phyloP scores from a whole-genome alignment of 2,888 invertebrate species.

The Sphecodes monilicornis region DNA sequence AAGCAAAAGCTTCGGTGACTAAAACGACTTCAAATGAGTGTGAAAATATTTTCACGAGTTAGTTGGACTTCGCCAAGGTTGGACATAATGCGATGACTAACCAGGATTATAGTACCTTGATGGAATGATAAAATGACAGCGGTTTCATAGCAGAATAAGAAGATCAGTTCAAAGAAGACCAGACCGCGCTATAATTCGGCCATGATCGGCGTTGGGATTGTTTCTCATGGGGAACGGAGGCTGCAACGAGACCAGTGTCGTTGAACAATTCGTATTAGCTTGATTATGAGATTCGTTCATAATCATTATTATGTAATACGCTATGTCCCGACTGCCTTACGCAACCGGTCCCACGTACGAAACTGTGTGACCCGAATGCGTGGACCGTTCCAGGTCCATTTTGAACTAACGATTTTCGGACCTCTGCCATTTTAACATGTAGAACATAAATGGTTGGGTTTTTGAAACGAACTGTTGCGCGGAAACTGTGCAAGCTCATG shows the following conservation, averaged over 20 bases:
- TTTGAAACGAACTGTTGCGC: background rate
- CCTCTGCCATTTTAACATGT: background rate
- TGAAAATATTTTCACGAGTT: background rate
- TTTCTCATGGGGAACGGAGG: constrained; percentile 46
- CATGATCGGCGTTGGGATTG: constrained; percentile 15
- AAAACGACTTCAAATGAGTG: background rate
- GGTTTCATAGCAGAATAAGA: background rate
- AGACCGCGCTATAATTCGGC: background rate
- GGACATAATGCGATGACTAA: background rate
- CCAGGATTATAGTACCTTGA: background rate
- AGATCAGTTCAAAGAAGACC: background rate
- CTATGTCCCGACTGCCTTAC: constrained; percentile 44
- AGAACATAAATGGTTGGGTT: background rate
- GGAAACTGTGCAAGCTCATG: constrained; percentile 24
- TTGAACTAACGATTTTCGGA: background rate
- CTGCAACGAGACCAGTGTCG: constrained; percentile 45
- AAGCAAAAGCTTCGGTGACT: too few species aligned
- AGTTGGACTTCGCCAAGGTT: background rate
- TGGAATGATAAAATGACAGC: background rate
- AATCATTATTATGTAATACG: constrained; percentile 62
- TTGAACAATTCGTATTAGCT: constrained; percentile 60
- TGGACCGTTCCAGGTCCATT: background rate
- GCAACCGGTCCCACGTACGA: constrained; percentile 50
- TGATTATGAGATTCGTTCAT: constrained; percentile 58
- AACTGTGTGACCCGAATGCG: constrained; percentile 25